Evolutionary conservation across 1,140 invertebrate species (phyloP), one percentile per base, ranked within the genome.

Genomic region (Neodiprion virginianus): DNA sequence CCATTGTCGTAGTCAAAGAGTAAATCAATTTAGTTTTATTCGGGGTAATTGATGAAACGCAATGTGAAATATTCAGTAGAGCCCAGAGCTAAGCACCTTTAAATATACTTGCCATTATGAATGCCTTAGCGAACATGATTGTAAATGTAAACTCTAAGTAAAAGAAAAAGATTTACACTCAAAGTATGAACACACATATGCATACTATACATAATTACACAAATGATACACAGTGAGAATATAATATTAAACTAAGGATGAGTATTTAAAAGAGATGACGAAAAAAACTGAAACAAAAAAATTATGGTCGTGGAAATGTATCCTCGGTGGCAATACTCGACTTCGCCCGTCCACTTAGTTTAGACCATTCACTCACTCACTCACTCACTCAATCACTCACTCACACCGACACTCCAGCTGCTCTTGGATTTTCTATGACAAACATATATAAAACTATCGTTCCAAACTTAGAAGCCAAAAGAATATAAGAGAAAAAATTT

Each of bases 61-160:
- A 61, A 61, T 61, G 28, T 40, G n/a, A 61, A 61, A 61, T 14
- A 61, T 61, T 61, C 11, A 61, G n/a, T 61, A 17, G 53, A 61
- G n/a, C 75, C 77, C 77, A 72, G 71, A 79, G 78, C 79, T 68
- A 74, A 79, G 75, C 74, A 75, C 78, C 73, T 77, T 74, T 77
- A 50, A 66, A 48, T 48, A 72, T 76, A 85, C 79, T 85, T 82
- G 81, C 82, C 82, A 85, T 83, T 79, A 82, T 79, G 79, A 84
- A 84, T 85, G 82, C 84, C 82, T 84, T 83, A 85, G 83, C 76
- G 79, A 82, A 81, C 67, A 78, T 80, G 81, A 82, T 79, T 69
- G 68, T 69, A 69, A 47, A 69, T 69, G 68, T 69, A 47, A 47
- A 23, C 21, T 9, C 11, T 28, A 69, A 7, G n/a, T 14, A 61